Base-by-base conservation (phyloP, 2,113 vertebrate genomes). In the Penelope pileata region DNA sequence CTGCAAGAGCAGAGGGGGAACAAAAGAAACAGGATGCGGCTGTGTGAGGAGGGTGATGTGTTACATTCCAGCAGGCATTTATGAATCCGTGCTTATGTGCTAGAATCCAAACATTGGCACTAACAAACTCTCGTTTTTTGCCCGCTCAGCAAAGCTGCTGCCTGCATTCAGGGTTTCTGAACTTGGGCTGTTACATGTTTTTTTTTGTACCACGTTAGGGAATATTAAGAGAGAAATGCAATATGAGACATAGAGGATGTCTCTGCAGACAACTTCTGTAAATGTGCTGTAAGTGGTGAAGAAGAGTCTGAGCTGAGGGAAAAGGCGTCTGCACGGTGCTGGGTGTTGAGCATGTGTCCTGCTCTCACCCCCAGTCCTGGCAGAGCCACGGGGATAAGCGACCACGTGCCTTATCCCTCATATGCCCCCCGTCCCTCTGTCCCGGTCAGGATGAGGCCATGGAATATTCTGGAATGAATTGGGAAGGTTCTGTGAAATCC, bases 1-100 rank as follows among this genome's bases (percentile, higher is more conserved):
- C 88, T 67, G 90, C 91, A 72, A 90, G 93, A 43, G 76, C 94
- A 93, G 79, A 64, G 54, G 90, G 85, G 60, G 81, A 95, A 96
- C 95, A 96, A 95, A 96, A 94, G 96, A 69, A 96, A 94, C 83
- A 91, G 96, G 94, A 96, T 95, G 73, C 3, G 83, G 34, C 83
- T 91, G 70, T 82, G 86, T 50, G 42, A 88, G 86, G 79, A 94
- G 73, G 86, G 34, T 89, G 95, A 77, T 86, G n/a, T 11, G 62
- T 87, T 69, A 45, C 83, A 84, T 91, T 95, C 94, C 88, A 82
- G 80, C 16, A 42, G 50, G 77, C 64, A 9, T 69, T 88, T 90
- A 79, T 84, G 80, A 84, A 95, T 89, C 89, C 69, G 83, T 84
- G 10, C n/a, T 66, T 62, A 75, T 91, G 34, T 54, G 38, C 59